Evolutionary conservation across 2,797 vertebrate species (phyloP).

Genomic region (Pagetopsis macropterus): DNA sequence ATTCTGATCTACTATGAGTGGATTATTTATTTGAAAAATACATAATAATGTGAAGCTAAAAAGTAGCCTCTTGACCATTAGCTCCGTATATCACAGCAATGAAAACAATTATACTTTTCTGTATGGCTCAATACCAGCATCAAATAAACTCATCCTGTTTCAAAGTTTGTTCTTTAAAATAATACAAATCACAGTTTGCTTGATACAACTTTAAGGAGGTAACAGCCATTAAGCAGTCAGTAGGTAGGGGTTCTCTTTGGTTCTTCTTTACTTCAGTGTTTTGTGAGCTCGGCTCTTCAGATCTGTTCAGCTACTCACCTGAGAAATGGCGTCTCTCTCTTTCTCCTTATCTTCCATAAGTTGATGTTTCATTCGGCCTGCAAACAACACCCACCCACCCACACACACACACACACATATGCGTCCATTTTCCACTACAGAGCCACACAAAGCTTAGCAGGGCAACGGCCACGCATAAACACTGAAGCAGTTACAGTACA

Average conservation of each 20-base stretch:
- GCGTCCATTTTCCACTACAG: conserved; percentile 16
- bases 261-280: neutral
- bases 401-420: neutral
- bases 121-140: too few species aligned
- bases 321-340: conserved; percentile 28
- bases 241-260: too few species aligned
- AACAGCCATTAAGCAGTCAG: neutral
- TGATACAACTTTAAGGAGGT: neutral
- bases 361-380: conserved; percentile 46
- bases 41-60: too few species aligned
- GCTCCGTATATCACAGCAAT: too few species aligned
- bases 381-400: conserved; percentile 43
- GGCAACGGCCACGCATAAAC: neutral
- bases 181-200: neutral
- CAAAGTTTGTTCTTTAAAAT: neutral
- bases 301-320: neutral
- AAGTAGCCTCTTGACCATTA: too few species aligned
- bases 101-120: too few species aligned
- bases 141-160: neutral
- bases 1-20: too few species aligned
- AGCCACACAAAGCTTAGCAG: neutral
- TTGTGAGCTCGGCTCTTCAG: neutral
- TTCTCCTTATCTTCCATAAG: conserved; percentile 44
- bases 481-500: neutral
- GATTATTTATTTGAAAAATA: too few species aligned